Base-by-base conservation (phyloP, 2,888 invertebrate species). In the Elmis aenea region DNA sequence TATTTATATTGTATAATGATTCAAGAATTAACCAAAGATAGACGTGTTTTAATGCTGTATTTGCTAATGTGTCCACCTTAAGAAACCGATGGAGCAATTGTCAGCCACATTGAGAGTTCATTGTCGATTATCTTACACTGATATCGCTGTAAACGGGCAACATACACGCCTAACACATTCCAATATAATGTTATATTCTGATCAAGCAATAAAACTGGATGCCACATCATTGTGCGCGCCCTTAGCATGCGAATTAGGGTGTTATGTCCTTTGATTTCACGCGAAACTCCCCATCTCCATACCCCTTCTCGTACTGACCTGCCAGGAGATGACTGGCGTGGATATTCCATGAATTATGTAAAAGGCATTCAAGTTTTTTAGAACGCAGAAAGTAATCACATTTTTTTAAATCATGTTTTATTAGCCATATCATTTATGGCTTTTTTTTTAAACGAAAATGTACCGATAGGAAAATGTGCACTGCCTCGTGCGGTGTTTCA, bases 151-250 rank as follows among this genome's bases (percentile, higher is more conserved):
- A 47, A 42, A 42, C 36, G 34, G 27, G 32, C 44, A 43, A 42
- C 46, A 48, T 37, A 45, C 48, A 46, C 50, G 48, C 55, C 55
- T 47, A 41, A 45, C 48, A 56, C 58, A 57, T 57, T 55, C 55
- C 53, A 46, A 52, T 52, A 54, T 55, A 54, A 55, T 61, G 64
- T 62, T 62, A 64, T 64, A 62, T 66, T 64, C 64, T 59, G 66
- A 66, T 66, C 66, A 66, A 64, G 66, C 61, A 62, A 66, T 67
- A 66, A 66, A 66, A 67, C 55, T 56, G 60, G 57, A 63, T 64
- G 63, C 58, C 62, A 62, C 62, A 63, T 62, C 64, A 65, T 64
- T 58, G 59, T 46, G 54, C 46, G 54, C 58, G 60, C 57, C 55
- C 57, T 59, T 61, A 58, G 66, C 59, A 65, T 66, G 54, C 52